Base-by-base conservation (phyloP, 2,888 invertebrate species). In the Caenorhabditis parvicauda region DNA sequence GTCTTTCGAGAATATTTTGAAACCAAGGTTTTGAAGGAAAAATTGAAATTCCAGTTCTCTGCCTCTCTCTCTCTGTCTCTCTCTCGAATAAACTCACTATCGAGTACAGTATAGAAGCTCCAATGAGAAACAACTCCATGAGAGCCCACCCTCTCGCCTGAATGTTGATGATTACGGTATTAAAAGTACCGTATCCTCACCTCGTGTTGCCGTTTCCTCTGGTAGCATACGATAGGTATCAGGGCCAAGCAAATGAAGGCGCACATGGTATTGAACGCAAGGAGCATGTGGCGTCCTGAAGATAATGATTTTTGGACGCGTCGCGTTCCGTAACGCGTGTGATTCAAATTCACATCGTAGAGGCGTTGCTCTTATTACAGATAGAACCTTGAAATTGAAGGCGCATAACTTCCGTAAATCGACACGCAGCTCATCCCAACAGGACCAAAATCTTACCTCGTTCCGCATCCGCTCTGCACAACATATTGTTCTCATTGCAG, bases 71-170 rank as follows among this genome's bases (percentile, higher is more conserved):
- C n/a, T n/a, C n/a, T n/a, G n/a, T n/a, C n/a, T n/a, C n/a, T n/a
- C n/a, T n/a, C n/a, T n/a, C n/a, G n/a, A n/a, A n/a, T 27, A 27
- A 39, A 70, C 75, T 56, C 50, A 80, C 80, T 39, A 81, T 80
- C 9, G 71, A 67, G 55, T 81, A 81, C 39, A 81, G 67, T 14
- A 78, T 68, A 14, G 69, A 68, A 28, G 81, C 81, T 7, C 81
- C 81, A 41, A 75, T 45, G 9, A 81, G 69, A 44, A 81, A 79
- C 6, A 81, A 60, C 67, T 81, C 81, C 75, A 81, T 81, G 3
- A 81, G 59, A n/a, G 81, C 81, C 81, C 81, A 81, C 19, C 81
- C 81, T 12, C 81, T 66, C 6, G 69, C 68, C 49, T 69, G 44
- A 19, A 50, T 29, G 25, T 17, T 9, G 24, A 28, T 28, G 1